phyloP scores from a whole-genome alignment of 2,797 vertebrate species.

The Mus spretus region DNA sequence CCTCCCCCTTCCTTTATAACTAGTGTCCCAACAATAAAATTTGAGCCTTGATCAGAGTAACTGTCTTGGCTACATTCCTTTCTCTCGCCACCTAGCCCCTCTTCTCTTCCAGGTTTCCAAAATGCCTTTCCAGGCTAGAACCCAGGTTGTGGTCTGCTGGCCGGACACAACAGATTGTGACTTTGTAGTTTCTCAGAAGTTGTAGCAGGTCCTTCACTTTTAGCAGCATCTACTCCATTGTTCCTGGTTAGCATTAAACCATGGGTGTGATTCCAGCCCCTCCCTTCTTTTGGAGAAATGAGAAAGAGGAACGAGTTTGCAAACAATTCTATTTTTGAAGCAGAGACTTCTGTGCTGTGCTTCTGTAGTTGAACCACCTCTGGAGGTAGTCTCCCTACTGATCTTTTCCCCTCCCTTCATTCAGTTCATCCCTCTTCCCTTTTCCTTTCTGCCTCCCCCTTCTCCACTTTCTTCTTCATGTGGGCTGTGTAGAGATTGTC shows the following conservation, averaged over 20 bases:
- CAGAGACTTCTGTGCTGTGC: not conserved
- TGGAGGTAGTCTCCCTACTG: not conserved
- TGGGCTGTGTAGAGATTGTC: not conserved
- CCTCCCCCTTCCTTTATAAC: too few species aligned
- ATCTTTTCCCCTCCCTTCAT: not conserved
- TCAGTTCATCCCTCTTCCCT: not conserved
- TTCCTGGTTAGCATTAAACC: not conserved
- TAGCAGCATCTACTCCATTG: not conserved
- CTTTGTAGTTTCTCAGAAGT: not conserved
- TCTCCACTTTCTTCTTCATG: not conserved
- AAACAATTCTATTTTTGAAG: not conserved
- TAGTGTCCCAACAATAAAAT: too few species aligned
- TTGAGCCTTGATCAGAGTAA: too few species aligned
- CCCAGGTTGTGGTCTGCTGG: too few species aligned
- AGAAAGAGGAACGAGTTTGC: not conserved
- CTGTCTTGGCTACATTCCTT: too few species aligned
- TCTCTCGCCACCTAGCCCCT: too few species aligned
- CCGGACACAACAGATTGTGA: too few species aligned
- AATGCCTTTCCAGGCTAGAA: too few species aligned
- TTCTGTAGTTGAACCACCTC: not conserved
- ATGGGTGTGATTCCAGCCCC: not conserved
- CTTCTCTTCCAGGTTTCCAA: too few species aligned
- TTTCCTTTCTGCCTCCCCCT: not conserved
- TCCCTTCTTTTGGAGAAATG: not conserved
- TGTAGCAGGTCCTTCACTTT: not conserved